A percentile compares a stretch with the other conserved stretches of the same genome.
phyloP scores from a whole-genome alignment of 2,888 invertebrate species.

The Ernsta delagoae region DNA sequence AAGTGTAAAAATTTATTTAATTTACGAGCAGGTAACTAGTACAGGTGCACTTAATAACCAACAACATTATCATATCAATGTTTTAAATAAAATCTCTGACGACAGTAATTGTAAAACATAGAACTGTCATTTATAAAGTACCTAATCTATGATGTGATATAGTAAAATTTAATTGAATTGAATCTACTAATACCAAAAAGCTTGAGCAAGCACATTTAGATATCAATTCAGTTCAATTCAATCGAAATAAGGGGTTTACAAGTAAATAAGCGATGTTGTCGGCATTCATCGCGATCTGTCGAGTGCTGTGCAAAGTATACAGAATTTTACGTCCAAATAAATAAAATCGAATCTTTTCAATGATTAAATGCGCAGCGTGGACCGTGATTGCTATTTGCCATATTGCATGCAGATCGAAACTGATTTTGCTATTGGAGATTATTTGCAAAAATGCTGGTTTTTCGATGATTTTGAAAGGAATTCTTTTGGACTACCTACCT shows the following conservation, averaged over 20 bases:
- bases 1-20: too few relatives aligned
- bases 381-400: slow-evolving; percentile 22
- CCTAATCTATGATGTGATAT: too few relatives aligned
- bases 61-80: too few relatives aligned
- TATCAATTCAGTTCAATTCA: neutral
- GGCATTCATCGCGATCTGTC: slow-evolving; percentile 8
- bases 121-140: too few relatives aligned
- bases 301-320: slow-evolving; percentile 21
- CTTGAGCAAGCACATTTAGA: too few relatives aligned
- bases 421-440: slow-evolving; percentile 1
- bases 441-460: neutral
- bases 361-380: slow-evolving; percentile 15
- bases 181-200: too few relatives aligned
- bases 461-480: neutral
- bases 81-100: too few relatives aligned
- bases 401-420: slow-evolving; percentile 13
- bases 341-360: slow-evolving; percentile 22
- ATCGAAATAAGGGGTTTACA: slow-evolving; percentile 6
- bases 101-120: too few relatives aligned
- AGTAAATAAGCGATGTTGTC: neutral
- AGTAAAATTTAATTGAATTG: too few relatives aligned
- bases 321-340: slow-evolving; percentile 24
- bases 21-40: too few relatives aligned
- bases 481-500: neutral
- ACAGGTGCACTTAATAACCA: too few relatives aligned